Evolutionary conservation across 2,113 vertebrate species (phyloP).

Genomic region (Rhynchomys soricoides): DNA sequence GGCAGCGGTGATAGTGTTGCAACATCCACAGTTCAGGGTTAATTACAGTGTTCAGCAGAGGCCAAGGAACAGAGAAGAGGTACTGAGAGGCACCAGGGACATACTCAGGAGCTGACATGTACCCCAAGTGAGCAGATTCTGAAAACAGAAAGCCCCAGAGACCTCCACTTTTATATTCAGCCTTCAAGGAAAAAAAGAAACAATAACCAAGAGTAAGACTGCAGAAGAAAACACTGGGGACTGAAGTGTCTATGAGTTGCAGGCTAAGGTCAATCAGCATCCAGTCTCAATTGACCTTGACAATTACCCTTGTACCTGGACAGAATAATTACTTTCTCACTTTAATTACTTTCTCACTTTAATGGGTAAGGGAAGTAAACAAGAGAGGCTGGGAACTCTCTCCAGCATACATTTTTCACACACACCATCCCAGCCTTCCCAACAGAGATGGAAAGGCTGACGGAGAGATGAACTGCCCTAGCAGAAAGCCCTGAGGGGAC

Average conservation of each 20-base stretch:
- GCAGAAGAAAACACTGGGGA: background rate
- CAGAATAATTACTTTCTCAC: too few relatives aligned
- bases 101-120: background rate
- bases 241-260: background rate
- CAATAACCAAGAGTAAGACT: background rate
- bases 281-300: background rate
- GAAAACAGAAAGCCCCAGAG: background rate
- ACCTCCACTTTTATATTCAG: background rate
- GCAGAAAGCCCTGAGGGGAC: accelerated
- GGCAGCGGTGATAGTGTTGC: background rate
- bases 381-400: background rate
- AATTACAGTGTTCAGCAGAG: background rate
- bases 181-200: background rate
- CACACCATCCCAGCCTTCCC: background rate
- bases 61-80: background rate
- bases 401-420: background rate
- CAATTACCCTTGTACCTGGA: background rate
- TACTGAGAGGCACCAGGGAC: background rate
- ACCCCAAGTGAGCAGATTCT: background rate
- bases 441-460: background rate
- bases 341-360: too few relatives aligned
- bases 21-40: background rate
- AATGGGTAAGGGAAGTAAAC: background rate
- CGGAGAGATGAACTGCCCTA: accelerated
- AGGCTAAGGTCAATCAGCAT: background rate